Conservation (phyloP, 2,888 invertebrate species). For the Cataglyphis albicans region DNA sequence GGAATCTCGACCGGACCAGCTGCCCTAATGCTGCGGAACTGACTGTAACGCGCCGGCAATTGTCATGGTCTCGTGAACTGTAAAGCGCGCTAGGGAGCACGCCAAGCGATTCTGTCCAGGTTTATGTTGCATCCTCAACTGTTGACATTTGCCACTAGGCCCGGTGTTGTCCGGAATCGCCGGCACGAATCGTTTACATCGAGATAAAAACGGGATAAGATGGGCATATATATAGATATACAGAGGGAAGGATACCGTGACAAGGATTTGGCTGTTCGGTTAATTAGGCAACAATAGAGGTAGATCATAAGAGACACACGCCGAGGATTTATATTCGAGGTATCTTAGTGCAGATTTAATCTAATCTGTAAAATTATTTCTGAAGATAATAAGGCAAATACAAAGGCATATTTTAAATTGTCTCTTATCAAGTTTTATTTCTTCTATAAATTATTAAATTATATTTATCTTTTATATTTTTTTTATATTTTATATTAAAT, state of each 20-base stretch:
- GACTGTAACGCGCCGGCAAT: conserved; percentile 63
- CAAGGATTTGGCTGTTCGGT: conserved; percentile 41
- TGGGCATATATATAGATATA: conserved; percentile 14
- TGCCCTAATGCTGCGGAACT: conserved; percentile 62
- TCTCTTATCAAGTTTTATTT: neutral
- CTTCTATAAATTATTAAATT: neutral
- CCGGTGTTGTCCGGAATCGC: conserved; percentile 48
- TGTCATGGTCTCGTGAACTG: conserved; percentile 68
- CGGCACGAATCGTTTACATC: conserved; percentile 54
- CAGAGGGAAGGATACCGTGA: conserved; percentile 10
- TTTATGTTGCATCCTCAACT: conserved; percentile 62
- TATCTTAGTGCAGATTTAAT: neutral
- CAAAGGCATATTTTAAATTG: neutral
- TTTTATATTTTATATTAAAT: neutral
- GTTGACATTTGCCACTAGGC: conserved; percentile 57
- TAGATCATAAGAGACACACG: conserved; percentile 4
- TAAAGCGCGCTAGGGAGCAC: conserved; percentile 61
- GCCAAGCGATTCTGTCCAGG: conserved; percentile 53
- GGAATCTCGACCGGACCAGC: conserved; percentile 72
- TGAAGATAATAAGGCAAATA: neutral
- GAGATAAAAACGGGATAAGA: conserved; percentile 49
- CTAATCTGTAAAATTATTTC: neutral
- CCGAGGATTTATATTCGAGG: neutral
- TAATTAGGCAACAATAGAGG: conserved; percentile 37
- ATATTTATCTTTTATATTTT: neutral